A percentile compares a stretch with the other conserved stretches of the same genome.
Evolutionary conservation across 1,140 invertebrate genomes (phyloP).

Genomic region (Drosophila watanabei): DNA sequence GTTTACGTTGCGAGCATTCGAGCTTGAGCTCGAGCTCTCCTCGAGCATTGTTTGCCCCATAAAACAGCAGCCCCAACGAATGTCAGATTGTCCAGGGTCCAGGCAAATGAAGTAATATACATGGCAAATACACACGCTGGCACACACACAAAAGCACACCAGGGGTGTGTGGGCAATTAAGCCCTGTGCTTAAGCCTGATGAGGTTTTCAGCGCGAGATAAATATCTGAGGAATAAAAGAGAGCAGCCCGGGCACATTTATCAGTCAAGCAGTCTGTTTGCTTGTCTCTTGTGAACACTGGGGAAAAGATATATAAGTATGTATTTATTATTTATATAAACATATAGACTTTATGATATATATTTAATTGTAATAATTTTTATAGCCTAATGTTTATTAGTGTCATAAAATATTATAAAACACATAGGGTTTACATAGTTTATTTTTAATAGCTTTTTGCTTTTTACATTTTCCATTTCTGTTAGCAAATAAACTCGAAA

Average conservation of each 20-base stretch:
- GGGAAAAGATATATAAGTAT: neutral
- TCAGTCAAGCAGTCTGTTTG: conserved; percentile 14
- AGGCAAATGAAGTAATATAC: conserved; percentile 65
- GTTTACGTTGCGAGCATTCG: conserved; percentile 32
- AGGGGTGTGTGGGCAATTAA: conserved; percentile 67
- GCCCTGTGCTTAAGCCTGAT: conserved; percentile 74
- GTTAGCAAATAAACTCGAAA: neutral
- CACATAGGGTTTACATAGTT: neutral
- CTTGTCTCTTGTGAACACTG: conserved; percentile 1
- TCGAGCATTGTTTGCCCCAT: conserved; percentile 41
- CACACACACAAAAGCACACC: neutral
- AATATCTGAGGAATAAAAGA: conserved; percentile 64
- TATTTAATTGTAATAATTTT: too few relatives aligned
- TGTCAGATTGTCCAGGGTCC: conserved; percentile 48
- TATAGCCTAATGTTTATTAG: neutral
- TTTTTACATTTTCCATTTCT: too few relatives aligned
- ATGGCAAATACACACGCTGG: conserved; percentile 24
- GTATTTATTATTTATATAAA: neutral
- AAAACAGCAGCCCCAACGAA: conserved; percentile 37
- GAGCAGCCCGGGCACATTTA: conserved; percentile 25
- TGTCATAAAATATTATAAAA: neutral
- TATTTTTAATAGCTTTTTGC: neutral
- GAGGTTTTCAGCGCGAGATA: conserved; percentile 78
- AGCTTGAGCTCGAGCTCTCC: conserved; percentile 4
- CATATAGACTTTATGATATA: neutral